Conservation (phyloP, 2,797 vertebrate species). For the Sciurus carolinensis region DNA sequence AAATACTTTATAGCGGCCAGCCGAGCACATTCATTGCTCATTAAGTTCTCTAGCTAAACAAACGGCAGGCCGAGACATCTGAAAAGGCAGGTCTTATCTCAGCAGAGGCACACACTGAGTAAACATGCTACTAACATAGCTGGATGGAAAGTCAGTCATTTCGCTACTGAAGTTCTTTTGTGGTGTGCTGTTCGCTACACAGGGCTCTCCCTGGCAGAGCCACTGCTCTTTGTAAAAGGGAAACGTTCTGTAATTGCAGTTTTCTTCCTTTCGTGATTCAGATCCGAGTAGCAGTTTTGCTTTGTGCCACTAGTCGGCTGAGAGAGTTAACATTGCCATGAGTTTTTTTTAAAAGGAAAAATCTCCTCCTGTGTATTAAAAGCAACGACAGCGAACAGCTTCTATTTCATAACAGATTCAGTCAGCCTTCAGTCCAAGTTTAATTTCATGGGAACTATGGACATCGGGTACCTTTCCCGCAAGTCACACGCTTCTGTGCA, state of each 20-base stretch:
- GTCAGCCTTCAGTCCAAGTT: background rate
- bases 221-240: constrained; percentile 52
- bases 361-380: background rate
- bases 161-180: background rate
- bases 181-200: background rate
- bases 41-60: constrained; percentile 75
- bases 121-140: constrained; percentile 35
- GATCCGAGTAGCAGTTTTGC: constrained; percentile 74
- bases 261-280: constrained; percentile 60
- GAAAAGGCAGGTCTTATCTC: constrained; percentile 65
- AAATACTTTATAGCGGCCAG: constrained; percentile 73
- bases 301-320: constrained; percentile 79
- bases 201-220: background rate
- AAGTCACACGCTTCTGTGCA: background rate
- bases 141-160: background rate
- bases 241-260: background rate
- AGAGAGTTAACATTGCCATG: constrained; percentile 67
- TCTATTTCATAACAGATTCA: background rate
- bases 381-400: background rate
- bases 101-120: constrained; percentile 54
- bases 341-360: constrained; percentile 26
- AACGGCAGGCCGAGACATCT: constrained; percentile 20
- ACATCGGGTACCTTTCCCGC: background rate
- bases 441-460: background rate
- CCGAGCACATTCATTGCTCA: constrained; percentile 71